Percentiles rank a stretch among this genome's conserved stretches.
These are phyloP conservation scores for Tinamus major DNA, from an alignment of 2,797 vertebrate species.

Conservation along the genomic window DNA sequence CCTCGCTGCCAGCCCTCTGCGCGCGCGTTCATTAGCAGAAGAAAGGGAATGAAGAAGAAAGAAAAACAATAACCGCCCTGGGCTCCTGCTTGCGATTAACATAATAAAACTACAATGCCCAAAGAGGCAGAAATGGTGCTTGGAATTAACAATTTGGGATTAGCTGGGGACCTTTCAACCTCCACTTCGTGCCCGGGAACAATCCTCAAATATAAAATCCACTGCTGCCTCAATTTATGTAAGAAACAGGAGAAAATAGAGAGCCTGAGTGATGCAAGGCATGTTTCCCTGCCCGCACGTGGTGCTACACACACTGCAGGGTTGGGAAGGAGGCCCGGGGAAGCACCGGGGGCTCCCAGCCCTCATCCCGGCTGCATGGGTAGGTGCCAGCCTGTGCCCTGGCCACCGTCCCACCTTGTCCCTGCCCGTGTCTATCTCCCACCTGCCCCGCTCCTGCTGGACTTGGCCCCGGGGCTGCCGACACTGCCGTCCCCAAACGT, in stretches of 20 bases:
- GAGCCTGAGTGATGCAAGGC: not conserved
- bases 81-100: not conserved
- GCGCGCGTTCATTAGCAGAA: not conserved
- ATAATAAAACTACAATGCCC: not conserved
- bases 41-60: not conserved
- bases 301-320: not conserved
- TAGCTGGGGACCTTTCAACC: not conserved
- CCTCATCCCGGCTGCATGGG: not conserved
- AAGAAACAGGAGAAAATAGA: not conserved
- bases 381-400: not conserved
- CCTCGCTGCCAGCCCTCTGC: not conserved
- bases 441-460: not conserved
- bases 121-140: not conserved
- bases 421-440: not conserved
- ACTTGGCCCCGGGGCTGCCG: not conserved
- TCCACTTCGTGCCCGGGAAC: not conserved
- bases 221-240: not conserved
- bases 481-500: not conserved
- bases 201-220: conserved; percentile 12
- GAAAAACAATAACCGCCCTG: not conserved
- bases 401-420: not conserved
- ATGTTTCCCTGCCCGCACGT: not conserved
- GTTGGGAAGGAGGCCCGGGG: not conserved
- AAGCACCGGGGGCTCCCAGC: not conserved
- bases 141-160: conserved; percentile 26